A percentile compares a stretch with the other conserved stretches of the same genome.
Evolutionary conservation across 2,888 invertebrate species (phyloP).

Genomic region (Tryphoninae sp.): DNA sequence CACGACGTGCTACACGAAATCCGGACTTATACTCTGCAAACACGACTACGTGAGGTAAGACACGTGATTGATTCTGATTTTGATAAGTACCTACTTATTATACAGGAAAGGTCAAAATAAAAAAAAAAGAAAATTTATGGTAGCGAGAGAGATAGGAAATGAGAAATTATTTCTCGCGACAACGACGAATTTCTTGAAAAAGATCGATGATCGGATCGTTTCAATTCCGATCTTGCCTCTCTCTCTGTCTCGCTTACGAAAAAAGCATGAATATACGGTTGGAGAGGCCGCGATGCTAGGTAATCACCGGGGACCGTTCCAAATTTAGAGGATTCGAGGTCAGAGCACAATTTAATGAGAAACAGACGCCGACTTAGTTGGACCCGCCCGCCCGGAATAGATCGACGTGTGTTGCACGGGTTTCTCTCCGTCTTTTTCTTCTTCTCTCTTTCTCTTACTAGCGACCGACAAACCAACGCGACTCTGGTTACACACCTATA

Average conservation of each 20-base stretch:
- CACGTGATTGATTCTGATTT: no score
- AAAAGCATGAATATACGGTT: constrained; percentile 45
- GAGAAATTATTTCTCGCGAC: not conserved
- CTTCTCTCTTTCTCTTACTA: constrained; percentile 43
- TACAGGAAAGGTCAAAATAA: not conserved
- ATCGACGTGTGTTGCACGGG: constrained; percentile 72
- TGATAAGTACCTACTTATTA: not conserved
- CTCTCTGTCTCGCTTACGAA: constrained; percentile 26
- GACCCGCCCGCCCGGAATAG: constrained; percentile 77
- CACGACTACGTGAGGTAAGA: constrained; percentile 96
- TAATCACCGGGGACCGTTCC: constrained; percentile 78
- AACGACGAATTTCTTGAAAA: constrained; percentile 11
- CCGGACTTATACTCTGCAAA: constrained; percentile 97
- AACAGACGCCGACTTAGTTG: constrained; percentile 80
- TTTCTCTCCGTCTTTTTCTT: constrained; percentile 39
- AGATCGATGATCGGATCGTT: constrained; percentile 25
- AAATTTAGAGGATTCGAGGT: constrained; percentile 81
- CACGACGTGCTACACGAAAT: constrained; percentile 94
- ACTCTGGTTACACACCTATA: constrained; percentile 12
- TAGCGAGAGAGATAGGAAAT: not conserved
- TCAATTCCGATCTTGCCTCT: constrained; percentile 11
- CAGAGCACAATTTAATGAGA: constrained; percentile 80
- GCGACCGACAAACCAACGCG: constrained; percentile 40
- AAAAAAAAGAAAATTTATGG: not conserved
- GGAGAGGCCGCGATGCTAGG: constrained; percentile 67